Percentiles rank a stretch among this genome's conserved stretches.
Evolutionary conservation across 2,797 vertebrate species (phyloP).

Genomic region (Brachyrhaphis roseni): DNA sequence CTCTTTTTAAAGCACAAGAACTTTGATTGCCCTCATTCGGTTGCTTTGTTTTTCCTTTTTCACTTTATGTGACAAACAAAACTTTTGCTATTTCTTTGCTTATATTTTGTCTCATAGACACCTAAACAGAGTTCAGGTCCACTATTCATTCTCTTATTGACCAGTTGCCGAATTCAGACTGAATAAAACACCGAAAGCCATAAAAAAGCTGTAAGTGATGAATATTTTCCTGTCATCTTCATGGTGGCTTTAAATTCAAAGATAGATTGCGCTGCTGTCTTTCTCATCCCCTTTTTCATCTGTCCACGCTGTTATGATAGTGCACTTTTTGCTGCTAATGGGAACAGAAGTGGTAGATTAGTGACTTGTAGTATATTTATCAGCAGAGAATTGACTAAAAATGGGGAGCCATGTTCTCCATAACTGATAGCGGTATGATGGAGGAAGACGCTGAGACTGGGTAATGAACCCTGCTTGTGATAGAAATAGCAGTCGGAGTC

Average conservation of each 20-base stretch:
- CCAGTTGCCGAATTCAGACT: background rate
- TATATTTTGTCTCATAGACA: slow-evolving; percentile 19
- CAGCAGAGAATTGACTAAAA: slow-evolving; percentile 37
- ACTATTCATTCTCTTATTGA: background rate
- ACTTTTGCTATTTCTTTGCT: slow-evolving; percentile 22
- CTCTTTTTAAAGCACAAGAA: slow-evolving; percentile 21
- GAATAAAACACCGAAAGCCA: slow-evolving; percentile 17
- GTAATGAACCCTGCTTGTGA: slow-evolving; percentile 61
- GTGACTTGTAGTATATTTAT: slow-evolving; percentile 40
- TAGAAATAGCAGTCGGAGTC: slow-evolving; percentile 35
- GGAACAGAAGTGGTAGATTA: slow-evolving; percentile 37
- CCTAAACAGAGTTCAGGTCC: slow-evolving; percentile 21
- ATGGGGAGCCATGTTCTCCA: slow-evolving; percentile 39
- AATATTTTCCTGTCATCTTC: slow-evolving; percentile 6
- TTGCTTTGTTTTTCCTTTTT: slow-evolving; percentile 11
- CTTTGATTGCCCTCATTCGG: slow-evolving; percentile 28
- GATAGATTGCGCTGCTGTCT: slow-evolving; percentile 19
- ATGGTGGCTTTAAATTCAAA: slow-evolving; percentile 10
- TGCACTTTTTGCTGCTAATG: slow-evolving; percentile 48
- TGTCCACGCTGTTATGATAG: slow-evolving; percentile 28
- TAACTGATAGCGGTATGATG: slow-evolving; percentile 60
- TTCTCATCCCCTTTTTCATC: slow-evolving; percentile 13
- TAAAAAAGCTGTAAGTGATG: slow-evolving; percentile 18
- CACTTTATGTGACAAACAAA: slow-evolving; percentile 17
- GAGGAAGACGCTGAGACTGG: slow-evolving; percentile 55